phyloP scores from a whole-genome alignment of 2,113 vertebrate species.

The Corythaixoides concolor region DNA sequence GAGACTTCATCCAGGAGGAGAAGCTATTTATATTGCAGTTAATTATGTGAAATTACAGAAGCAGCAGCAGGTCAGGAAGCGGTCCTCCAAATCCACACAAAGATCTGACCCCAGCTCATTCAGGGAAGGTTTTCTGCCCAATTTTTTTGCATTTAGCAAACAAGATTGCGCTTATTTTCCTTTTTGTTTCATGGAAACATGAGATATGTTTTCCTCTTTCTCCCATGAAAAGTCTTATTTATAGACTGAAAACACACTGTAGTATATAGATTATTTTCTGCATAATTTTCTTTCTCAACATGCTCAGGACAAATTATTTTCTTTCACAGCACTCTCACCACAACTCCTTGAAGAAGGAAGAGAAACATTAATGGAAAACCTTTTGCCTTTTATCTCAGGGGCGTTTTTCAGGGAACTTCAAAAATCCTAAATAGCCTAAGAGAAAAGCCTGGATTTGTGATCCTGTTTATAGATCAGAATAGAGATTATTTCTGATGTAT shows the following conservation, averaged over 20 bases:
- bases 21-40: constrained; percentile 24
- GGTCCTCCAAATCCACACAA: background rate
- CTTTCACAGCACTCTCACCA: background rate
- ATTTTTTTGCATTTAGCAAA: background rate
- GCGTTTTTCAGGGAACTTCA: background rate
- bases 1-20: constrained; percentile 20
- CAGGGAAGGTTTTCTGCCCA: background rate
- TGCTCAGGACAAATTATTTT: background rate
- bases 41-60: constrained; percentile 21
- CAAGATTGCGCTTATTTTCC: background rate
- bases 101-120: background rate
- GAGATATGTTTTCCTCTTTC: background rate
- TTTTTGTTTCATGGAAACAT: background rate
- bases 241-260: background rate
- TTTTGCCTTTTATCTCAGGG: background rate
- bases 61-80: background rate
- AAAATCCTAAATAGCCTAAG: background rate
- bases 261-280: background rate
- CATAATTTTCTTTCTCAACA: background rate
- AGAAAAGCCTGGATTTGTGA: background rate
- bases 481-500: background rate
- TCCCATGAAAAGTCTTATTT: background rate
- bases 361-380: background rate
- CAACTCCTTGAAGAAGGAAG: background rate
- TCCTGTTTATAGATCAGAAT: background rate